Conservation (phyloP, 2,797 vertebrate genomes). For the Amazona ochrocephala region DNA sequence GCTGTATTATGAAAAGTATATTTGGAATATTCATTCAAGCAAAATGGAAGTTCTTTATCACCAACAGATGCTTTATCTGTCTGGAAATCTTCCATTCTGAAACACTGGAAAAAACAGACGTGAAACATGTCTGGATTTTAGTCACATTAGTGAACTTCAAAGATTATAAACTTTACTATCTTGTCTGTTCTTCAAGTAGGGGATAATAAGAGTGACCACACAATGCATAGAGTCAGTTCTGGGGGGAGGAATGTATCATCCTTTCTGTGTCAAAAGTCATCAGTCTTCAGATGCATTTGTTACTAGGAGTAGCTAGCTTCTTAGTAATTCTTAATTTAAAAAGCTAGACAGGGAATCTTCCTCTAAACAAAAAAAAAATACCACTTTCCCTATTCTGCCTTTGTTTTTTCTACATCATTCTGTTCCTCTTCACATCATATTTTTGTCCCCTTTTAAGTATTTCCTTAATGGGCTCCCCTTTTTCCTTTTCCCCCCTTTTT, state of each 20-base stretch:
- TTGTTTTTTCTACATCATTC: neutral
- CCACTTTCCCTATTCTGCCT: neutral
- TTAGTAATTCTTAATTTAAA: neutral
- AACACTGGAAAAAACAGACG: neutral
- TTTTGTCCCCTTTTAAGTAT: neutral
- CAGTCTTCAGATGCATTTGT: neutral
- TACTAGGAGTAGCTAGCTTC: neutral
- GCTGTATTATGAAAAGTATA: neutral
- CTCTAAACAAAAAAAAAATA: neutral
- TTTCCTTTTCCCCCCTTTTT: neutral
- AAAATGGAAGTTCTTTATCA: constrained; percentile 1
- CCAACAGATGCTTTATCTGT: neutral
- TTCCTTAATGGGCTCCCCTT: neutral
- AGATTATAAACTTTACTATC: neutral
- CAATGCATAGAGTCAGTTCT: neutral
- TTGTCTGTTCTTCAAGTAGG: neutral
- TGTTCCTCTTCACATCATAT: neutral
- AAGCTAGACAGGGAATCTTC: neutral
- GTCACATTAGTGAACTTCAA: neutral
- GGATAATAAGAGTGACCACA: neutral
- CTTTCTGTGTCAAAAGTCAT: neutral
- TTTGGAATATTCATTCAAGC: neutral
- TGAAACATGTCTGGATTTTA: neutral
- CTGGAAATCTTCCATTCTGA: neutral
- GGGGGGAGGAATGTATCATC: neutral